Evolutionary conservation across 2,888 invertebrate genomes (phyloP).

Genomic region (Pachydiplax longipennis): DNA sequence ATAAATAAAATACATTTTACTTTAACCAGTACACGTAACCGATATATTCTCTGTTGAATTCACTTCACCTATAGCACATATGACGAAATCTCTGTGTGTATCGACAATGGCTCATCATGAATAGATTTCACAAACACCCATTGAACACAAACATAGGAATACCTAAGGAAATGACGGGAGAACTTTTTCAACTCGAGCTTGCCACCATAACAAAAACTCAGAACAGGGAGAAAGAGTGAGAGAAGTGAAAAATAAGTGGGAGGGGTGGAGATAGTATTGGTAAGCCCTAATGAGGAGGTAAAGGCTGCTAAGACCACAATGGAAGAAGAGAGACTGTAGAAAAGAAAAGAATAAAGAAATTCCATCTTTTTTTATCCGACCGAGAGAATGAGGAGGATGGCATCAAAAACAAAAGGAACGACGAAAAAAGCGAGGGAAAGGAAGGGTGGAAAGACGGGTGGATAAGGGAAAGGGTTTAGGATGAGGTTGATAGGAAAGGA

Average conservation of each 20-base stretch:
- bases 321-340: neutral
- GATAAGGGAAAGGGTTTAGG: neutral
- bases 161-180: too few species aligned
- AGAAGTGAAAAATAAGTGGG: neutral
- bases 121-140: too few species aligned
- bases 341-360: neutral
- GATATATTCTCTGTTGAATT: too few species aligned
- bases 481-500: neutral
- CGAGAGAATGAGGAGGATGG: neutral
- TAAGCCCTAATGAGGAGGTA: neutral
- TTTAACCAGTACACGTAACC: too few species aligned
- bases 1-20: too few species aligned
- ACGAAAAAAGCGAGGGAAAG: neutral
- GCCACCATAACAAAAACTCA: neutral
- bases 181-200: too few species aligned
- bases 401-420: neutral
- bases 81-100: too few species aligned
- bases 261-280: neutral
- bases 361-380: neutral
- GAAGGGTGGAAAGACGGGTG: neutral
- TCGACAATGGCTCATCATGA: too few species aligned
- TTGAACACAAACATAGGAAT: too few species aligned
- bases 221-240: neutral
- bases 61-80: too few species aligned
- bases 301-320: neutral